Evolutionary conservation across 2,888 invertebrate genomes (phyloP), one percentile per base, ranked within the genome.

Genomic region (Copidosoma aretas): DNA sequence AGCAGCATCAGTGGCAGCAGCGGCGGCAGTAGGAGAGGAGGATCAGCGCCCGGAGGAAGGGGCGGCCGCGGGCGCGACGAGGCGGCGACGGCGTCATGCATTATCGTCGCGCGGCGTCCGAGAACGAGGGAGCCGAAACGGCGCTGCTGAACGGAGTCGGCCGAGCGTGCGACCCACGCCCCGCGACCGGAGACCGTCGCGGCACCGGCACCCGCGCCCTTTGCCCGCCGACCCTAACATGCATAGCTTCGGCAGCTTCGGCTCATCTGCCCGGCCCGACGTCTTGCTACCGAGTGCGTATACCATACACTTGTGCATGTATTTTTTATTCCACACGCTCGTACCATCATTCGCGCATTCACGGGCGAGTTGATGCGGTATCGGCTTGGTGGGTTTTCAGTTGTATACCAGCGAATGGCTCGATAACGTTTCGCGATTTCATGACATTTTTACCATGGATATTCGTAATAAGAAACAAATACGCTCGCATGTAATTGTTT

Each of bases 151-250:
- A 32, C 32, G 32, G 8, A 32, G 8, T 32, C 73, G 71, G 68
- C 70, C 71, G 72, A 65, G 69, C 74, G 71, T 69, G 71, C 73
- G 60, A 54, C 62, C 75, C 72, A 72, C 70, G 71, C 73, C n/a
- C 46, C 46, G 46, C 14, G n/a, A 15, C 46, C 3, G n/a, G n/a
- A n/a, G n/a, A n/a, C n/a, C n/a, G n/a, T n/a, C n/a, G n/a, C n/a
- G 46, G 2, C 46, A 15, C n/a, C 46, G 3, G 4, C 46, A 46
- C 15, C 46, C 46, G 76, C n/a, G n/a, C n/a, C n/a, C n/a, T n/a
- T n/a, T n/a, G n/a, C 73, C 72, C 74, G 74, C 74, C 75, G 76
- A 73, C 72, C 72, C 76, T 78, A 77, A 78, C 76, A 78, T 79
- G 79, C 76, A 73, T 64, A 61, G 65, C 65, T 60, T 53, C 76